Evolutionary conservation across 2,113 vertebrate genomes (phyloP).

Genomic region (Brachypodius melanocephalos): DNA sequence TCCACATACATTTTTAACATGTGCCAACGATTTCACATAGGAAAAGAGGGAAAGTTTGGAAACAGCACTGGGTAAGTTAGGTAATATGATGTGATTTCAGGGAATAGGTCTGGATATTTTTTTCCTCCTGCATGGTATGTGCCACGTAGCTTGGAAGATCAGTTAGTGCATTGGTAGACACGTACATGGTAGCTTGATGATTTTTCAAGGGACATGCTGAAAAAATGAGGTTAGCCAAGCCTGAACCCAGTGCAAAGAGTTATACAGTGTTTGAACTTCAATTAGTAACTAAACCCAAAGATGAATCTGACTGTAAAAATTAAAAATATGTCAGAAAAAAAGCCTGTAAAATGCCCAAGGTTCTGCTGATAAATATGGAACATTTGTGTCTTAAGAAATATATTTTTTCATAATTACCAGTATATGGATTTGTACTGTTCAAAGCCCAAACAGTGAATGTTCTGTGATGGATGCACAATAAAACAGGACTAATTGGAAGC

Average conservation of each 20-base stretch:
- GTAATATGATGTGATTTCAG: conserved; percentile 35
- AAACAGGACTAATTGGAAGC: conserved; percentile 37
- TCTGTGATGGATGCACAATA: conserved; percentile 20
- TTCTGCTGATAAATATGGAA: background rate
- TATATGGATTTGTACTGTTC: conserved; percentile 33
- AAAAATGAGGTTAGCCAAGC: background rate
- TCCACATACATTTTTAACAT: background rate
- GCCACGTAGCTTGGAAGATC: conserved; percentile 39
- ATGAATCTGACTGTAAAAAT: background rate
- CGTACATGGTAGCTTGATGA: background rate
- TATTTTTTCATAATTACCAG: conserved; percentile 35
- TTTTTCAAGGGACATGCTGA: background rate
- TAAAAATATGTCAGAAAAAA: background rate
- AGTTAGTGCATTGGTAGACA: background rate
- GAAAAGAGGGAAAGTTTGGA: conserved; percentile 23
- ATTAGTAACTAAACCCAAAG: background rate
- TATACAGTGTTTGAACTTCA: background rate
- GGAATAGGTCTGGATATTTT: background rate
- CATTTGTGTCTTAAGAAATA: background rate
- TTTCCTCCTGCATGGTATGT: background rate
- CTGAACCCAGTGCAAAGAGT: background rate
- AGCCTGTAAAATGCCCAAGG: background rate
- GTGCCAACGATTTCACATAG: background rate
- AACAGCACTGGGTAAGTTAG: background rate
- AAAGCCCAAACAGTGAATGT: background rate